These are phyloP conservation scores for Palloptera scutellata DNA, from an alignment of 2,888 invertebrate species.

Conservation along the genomic window DNA sequence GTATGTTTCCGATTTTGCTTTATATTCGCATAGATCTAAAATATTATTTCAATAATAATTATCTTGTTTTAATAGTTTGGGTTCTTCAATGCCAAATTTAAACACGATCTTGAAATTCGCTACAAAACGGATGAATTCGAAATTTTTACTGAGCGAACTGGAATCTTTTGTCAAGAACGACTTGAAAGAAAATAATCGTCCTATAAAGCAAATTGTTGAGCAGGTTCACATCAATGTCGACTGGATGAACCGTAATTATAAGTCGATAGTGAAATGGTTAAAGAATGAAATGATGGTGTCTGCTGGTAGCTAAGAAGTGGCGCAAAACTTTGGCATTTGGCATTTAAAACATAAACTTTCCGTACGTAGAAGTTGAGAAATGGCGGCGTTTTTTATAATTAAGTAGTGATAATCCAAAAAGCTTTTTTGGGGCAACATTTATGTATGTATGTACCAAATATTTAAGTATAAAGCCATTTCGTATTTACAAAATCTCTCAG, in stretches of 20 bases:
- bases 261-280: slow-evolving; percentile 80
- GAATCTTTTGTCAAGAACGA: slow-evolving; percentile 73
- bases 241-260: slow-evolving; percentile 83
- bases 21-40: slow-evolving; percentile 33
- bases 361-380: no score
- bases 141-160: slow-evolving; percentile 79
- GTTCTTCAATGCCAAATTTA: slow-evolving; percentile 74
- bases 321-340: no score
- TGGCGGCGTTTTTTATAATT: no score
- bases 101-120: slow-evolving; percentile 77
- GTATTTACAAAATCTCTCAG: no score
- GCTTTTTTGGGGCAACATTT: no score
- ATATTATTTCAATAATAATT: neutral
- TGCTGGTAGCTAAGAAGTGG: no score
- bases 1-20: slow-evolving; percentile 67
- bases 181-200: slow-evolving; percentile 74
- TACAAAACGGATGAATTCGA: slow-evolving; percentile 77
- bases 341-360: no score
- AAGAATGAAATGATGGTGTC: slow-evolving; percentile 1
- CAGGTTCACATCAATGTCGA: slow-evolving; percentile 81
- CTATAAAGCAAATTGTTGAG: slow-evolving; percentile 82
- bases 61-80: slow-evolving; percentile 68
- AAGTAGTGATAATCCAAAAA: no score
- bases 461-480: no score
- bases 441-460: no score